Conservation (phyloP, 2,888 invertebrate species). For the Kryphioiulus occultus region DNA sequence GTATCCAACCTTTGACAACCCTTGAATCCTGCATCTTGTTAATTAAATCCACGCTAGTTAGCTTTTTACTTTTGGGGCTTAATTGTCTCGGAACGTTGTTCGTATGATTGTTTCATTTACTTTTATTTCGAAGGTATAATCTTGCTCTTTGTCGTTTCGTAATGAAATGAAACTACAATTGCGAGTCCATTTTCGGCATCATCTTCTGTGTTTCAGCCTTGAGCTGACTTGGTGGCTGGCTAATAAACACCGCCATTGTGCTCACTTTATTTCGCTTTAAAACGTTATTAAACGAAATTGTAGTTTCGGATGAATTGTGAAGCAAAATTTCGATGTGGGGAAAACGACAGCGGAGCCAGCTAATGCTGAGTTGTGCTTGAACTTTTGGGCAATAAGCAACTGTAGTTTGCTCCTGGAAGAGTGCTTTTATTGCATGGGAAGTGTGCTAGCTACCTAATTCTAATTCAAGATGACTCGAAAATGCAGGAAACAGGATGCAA, state of each 20-base stretch:
- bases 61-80: neutral
- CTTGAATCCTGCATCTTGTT: neutral
- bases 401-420: slow-evolving; percentile 20
- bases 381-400: slow-evolving; percentile 26
- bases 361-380: slow-evolving; percentile 29
- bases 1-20: no score
- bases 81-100: neutral
- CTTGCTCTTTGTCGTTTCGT: neutral
- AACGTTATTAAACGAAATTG: neutral
- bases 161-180: slow-evolving; percentile 11
- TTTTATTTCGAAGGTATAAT: neutral
- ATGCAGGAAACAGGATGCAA: slow-evolving; percentile 48
- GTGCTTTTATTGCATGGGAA: slow-evolving; percentile 31
- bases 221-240: neutral
- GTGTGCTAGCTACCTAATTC: slow-evolving; percentile 41
- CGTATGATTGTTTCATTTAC: neutral
- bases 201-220: neutral
- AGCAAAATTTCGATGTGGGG: neutral
- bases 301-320: slow-evolving; percentile 2
- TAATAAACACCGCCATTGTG: slow-evolving; percentile 9
- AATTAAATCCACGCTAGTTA: neutral
- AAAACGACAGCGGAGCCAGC: neutral
- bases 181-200: neutral
- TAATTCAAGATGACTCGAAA: slow-evolving; percentile 50
- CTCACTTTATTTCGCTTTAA: neutral